Conservation (phyloP, 2,888 invertebrate genomes). For the Ceraclea dissimilis region DNA sequence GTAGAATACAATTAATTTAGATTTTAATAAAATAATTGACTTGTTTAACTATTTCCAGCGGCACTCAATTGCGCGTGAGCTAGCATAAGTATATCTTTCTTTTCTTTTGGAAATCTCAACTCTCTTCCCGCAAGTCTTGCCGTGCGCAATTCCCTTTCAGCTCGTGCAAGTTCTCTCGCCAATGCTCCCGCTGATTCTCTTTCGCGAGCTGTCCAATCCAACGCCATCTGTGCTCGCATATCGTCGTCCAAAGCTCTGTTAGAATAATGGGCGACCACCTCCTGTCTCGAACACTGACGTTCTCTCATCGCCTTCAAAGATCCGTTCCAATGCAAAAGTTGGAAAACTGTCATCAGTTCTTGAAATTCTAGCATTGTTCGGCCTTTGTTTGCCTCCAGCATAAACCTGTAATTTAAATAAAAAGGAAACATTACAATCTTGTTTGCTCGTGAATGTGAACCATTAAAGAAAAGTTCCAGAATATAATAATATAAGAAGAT, state of each 20-base stretch:
- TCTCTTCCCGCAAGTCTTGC: conserved; percentile 85
- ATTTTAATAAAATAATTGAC: no score
- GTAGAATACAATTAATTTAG: no score
- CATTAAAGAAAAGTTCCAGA: neutral
- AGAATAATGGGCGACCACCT: conserved; percentile 88
- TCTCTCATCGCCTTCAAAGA: conserved; percentile 92
- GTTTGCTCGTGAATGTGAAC: neutral
- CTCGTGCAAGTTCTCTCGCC: conserved; percentile 70
- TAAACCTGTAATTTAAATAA: conserved; percentile 46
- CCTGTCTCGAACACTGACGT: conserved; percentile 88
- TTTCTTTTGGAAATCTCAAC: conserved; percentile 90
- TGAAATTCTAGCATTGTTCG: conserved; percentile 95
- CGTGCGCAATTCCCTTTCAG: conserved; percentile 79
- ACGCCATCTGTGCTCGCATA: conserved; percentile 93
- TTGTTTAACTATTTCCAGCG: conserved; percentile 28
- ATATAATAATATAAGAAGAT: no score
- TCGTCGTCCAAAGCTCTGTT: conserved; percentile 88
- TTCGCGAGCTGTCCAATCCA: conserved; percentile 86
- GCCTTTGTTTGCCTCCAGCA: conserved; percentile 76
- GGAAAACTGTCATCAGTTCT: conserved; percentile 96
- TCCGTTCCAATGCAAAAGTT: conserved; percentile 95
- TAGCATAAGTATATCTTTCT: conserved; percentile 86
- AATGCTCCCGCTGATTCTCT: conserved; percentile 70
- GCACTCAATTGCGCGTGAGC: conserved; percentile 75
- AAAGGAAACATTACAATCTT: neutral